Conservation (phyloP, 2,113 vertebrate genomes). For the Neofelis nebulosa region DNA sequence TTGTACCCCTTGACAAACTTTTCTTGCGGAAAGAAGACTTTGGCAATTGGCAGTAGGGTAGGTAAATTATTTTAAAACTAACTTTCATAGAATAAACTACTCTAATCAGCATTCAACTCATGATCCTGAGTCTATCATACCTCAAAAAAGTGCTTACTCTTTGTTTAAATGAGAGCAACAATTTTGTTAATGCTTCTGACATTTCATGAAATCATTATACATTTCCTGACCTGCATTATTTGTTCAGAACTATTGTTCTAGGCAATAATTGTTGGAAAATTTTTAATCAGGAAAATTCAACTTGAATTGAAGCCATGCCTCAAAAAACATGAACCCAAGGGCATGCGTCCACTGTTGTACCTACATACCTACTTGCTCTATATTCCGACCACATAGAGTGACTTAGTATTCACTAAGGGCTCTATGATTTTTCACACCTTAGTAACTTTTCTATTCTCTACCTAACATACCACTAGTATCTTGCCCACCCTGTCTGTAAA, state of each 20-base stretch:
- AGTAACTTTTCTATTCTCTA: neutral
- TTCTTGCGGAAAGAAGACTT: neutral
- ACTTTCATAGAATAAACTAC: neutral
- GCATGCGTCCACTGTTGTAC: neutral
- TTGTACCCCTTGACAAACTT: neutral
- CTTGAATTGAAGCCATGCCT: neutral
- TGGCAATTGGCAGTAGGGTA: neutral
- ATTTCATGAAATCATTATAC: neutral
- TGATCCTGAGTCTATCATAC: neutral
- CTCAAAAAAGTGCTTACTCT: neutral
- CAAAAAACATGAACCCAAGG: neutral
- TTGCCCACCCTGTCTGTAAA: neutral
- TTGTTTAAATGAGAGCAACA: neutral
- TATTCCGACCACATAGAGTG: neutral
- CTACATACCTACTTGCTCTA: neutral
- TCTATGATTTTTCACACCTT: neutral
- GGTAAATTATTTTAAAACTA: slow-evolving; percentile 18
- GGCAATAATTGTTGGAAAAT: neutral
- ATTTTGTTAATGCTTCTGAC: neutral
- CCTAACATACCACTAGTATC: neutral
- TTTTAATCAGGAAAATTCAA: neutral
- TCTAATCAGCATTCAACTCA: neutral
- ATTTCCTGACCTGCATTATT: neutral
- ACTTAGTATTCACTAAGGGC: neutral
- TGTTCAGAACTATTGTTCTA: neutral